phyloP scores from a whole-genome alignment of 2,888 invertebrate species.

The Drosophila parthenogenetica region DNA sequence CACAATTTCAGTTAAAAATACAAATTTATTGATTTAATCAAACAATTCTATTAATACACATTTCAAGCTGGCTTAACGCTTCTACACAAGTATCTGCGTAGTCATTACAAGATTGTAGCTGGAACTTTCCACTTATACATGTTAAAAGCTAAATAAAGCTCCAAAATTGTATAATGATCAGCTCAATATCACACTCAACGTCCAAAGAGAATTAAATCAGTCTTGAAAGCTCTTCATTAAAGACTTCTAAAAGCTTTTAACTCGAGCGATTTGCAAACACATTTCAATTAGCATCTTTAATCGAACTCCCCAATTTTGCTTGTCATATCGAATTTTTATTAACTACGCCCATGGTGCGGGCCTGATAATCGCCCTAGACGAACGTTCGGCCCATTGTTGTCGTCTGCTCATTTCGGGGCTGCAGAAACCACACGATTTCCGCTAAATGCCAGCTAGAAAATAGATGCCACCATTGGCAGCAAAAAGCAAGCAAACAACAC shows the following conservation, averaged over 20 bases:
- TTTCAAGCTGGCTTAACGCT: too few species aligned
- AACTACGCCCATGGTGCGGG: conserved; percentile 10
- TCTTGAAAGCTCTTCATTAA: too few species aligned
- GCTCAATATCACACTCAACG: too few species aligned
- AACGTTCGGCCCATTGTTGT: conserved; percentile 5
- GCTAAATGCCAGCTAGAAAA: conserved; percentile 57
- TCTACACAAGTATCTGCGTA: too few species aligned
- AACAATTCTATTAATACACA: too few species aligned
- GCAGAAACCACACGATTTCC: conserved; percentile 66
- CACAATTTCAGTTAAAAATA: too few species aligned
- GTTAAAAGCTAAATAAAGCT: too few species aligned
- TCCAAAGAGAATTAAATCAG: too few species aligned
- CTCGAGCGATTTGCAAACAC: not conserved
- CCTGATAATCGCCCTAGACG: conserved; percentile 13
- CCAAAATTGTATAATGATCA: too few species aligned
- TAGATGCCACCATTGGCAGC: conserved; percentile 38
- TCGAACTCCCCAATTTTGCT: not conserved
- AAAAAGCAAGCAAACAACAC: conserved; percentile 22
- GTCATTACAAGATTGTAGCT: too few species aligned
- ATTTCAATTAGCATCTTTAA: not conserved
- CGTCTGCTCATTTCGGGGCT: conserved; percentile 31
- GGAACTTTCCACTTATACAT: too few species aligned
- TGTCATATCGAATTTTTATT: not conserved
- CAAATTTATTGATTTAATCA: too few species aligned
- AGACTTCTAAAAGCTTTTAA: not conserved